Evolutionary conservation across 2,797 vertebrate species (phyloP), one percentile per base, ranked within the genome.

Genomic region (Pseudotriccus pelzelni): DNA sequence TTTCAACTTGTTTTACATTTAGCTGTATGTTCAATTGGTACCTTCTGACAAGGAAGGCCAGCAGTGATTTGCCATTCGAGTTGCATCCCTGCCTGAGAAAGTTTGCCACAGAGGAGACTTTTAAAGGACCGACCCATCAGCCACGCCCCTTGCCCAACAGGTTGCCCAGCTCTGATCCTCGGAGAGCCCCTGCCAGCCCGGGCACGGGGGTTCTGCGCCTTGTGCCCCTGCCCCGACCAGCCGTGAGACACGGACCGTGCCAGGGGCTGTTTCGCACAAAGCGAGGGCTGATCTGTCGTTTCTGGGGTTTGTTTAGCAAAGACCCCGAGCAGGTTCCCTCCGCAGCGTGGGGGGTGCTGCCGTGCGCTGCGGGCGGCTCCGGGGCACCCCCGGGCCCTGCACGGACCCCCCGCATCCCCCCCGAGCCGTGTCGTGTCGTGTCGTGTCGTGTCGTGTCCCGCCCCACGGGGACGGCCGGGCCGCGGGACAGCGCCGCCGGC

Each of bases 281-380:
- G 67, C 67, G 12, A 0, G 1, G 19, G 3, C 52, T 0, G 24
- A 39, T 2, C 46, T 3, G 39, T 1, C 46, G 9, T 50, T 50
- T 50, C 10, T 18, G 49, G 27, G 27, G 49, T 28, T 50, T 18
- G 16, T 28, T 50, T 28, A 28, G 49, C 49, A 18, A 10, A 50
- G 27, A 28, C 14, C 17, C 49, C 27, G 49, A 28, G 16, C 49
- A 11, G 49, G 27, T 50, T 28, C 49, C 49, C 27, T 28, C 27
- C 49, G 15, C 49, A 10, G 25, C 25, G n/a, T n/a, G n/a, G n/a
- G n/a, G 15, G 49, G 25, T 25, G 27, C 14, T 28, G 49, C 49
- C 49, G 25, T 50, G 49, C 49, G 25, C 49, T 50, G 49, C 25
- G 25, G 49, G 49, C 25, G 49, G 49, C 49, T 50, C 15, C 49